Percentiles rank a stretch among this genome's conserved stretches.
Conservation (phyloP, 2,888 invertebrate species). For the Diachrysia chrysitis region DNA sequence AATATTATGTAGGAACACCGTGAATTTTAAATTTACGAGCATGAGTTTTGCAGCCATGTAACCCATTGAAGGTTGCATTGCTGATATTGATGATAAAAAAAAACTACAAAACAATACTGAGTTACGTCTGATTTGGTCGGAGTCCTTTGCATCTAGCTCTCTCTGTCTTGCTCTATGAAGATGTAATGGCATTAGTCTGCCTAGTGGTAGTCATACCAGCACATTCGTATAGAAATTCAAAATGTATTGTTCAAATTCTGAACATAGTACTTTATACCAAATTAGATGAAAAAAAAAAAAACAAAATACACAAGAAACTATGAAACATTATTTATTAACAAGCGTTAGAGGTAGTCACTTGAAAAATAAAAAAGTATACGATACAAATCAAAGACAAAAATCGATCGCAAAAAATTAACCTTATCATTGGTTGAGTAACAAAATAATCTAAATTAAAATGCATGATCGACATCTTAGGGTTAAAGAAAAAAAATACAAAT, state of each 20-base stretch:
- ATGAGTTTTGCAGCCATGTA: neutral
- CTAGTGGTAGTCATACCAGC: too few relatives aligned
- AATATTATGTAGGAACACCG: neutral
- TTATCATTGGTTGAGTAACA: slow-evolving; percentile 10
- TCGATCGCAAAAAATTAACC: slow-evolving; percentile 15
- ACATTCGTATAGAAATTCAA: too few relatives aligned
- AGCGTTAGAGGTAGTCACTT: neutral
- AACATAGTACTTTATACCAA: too few relatives aligned
- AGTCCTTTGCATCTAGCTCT: too few relatives aligned
- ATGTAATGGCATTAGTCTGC: too few relatives aligned
- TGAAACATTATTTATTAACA: neutral
- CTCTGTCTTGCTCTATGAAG: too few relatives aligned
- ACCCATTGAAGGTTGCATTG: too few relatives aligned
- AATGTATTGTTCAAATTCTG: too few relatives aligned
- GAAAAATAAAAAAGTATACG: slow-evolving; percentile 5
- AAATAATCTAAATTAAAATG: neutral
- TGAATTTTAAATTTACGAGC: neutral
- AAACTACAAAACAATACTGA: too few relatives aligned
- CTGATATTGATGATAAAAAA: too few relatives aligned
- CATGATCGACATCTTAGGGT: slow-evolving; percentile 14
- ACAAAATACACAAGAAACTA: neutral
- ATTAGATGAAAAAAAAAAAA: too few relatives aligned
- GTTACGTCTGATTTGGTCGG: too few relatives aligned
- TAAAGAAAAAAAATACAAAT: slow-evolving; percentile 16
- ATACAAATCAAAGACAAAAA: slow-evolving; percentile 13